These are phyloP conservation scores for Pseudachorutes palmiensis DNA, from an alignment of 1,140 invertebrate genomes.

Conservation along the genomic window DNA sequence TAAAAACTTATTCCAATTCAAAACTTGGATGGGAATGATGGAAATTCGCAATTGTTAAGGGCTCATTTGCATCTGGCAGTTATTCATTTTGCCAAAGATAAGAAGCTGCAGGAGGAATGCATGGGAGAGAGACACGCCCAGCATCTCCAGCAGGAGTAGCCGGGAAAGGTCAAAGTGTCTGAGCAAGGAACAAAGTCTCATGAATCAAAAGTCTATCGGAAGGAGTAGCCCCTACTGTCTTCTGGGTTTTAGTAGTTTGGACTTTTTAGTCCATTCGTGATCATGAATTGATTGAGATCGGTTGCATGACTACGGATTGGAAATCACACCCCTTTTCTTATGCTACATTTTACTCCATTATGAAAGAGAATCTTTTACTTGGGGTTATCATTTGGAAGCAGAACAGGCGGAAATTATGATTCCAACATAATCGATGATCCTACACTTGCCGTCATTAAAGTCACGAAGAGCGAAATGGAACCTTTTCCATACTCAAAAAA, in stretches of 20 bases:
- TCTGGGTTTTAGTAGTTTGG: too few relatives aligned
- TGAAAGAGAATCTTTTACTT: neutral
- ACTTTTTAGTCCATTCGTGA: slow-evolving; percentile 1
- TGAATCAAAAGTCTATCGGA: neutral
- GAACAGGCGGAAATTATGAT: too few relatives aligned
- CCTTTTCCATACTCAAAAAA: too few relatives aligned
- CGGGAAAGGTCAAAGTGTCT: neutral
- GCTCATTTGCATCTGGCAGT: too few relatives aligned
- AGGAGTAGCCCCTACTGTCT: neutral
- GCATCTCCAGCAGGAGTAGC: neutral
- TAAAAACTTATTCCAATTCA: too few relatives aligned
- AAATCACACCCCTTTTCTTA: neutral
- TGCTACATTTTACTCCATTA: neutral
- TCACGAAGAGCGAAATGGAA: too few relatives aligned
- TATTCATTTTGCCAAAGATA: too few relatives aligned
- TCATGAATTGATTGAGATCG: neutral
- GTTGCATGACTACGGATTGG: neutral
- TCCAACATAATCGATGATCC: too few relatives aligned
- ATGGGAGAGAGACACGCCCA: neutral
- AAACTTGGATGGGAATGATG: too few relatives aligned
- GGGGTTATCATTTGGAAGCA: too few relatives aligned
- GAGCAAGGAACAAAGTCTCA: neutral
- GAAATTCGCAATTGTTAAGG: too few relatives aligned
- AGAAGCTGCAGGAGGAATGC: neutral
- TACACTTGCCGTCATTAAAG: too few relatives aligned